Conservation (phyloP, 2,797 vertebrate genomes). For the Ctenopoma kingsleyae region DNA sequence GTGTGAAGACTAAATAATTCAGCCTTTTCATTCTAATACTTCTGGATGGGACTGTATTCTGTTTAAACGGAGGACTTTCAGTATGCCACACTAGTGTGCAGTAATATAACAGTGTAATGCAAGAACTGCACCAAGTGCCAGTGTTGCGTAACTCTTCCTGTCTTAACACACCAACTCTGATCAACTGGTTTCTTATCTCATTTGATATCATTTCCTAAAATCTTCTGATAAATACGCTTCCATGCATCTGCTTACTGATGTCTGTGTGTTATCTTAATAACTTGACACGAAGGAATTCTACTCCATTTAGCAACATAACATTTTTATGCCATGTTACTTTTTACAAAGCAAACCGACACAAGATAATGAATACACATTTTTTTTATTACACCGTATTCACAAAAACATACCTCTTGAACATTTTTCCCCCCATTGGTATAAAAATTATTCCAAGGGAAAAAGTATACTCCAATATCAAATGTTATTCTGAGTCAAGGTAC, state of each 20-base stretch:
- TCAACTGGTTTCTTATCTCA: background rate
- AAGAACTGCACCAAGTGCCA: background rate
- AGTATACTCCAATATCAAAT: conserved; percentile 48
- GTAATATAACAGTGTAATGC: background rate
- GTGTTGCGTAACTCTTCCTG: background rate
- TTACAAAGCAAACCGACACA: conserved; percentile 19
- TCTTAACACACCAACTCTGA: background rate
- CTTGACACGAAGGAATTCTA: background rate
- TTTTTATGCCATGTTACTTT: background rate
- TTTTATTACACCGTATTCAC: conserved; percentile 73
- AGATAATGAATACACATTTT: conserved; percentile 62
- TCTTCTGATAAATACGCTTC: background rate
- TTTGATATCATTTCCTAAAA: background rate
- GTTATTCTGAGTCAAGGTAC: conserved; percentile 58
- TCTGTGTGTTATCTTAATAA: background rate
- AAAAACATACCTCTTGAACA: conserved; percentile 37
- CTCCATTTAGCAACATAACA: rapidly evolving
- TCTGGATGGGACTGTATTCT: background rate
- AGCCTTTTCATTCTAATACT: too few species aligned
- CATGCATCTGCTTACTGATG: background rate
- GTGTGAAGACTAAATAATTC: too few species aligned
- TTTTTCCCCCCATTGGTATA: conserved; percentile 36
- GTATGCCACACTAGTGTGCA: background rate
- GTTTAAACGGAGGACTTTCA: background rate
- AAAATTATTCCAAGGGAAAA: conserved; percentile 49